A percentile compares a stretch with the other conserved stretches of the same genome.
Conservation (phyloP, 2,113 vertebrate species). For the Brachyhypopomus gauderio region DNA sequence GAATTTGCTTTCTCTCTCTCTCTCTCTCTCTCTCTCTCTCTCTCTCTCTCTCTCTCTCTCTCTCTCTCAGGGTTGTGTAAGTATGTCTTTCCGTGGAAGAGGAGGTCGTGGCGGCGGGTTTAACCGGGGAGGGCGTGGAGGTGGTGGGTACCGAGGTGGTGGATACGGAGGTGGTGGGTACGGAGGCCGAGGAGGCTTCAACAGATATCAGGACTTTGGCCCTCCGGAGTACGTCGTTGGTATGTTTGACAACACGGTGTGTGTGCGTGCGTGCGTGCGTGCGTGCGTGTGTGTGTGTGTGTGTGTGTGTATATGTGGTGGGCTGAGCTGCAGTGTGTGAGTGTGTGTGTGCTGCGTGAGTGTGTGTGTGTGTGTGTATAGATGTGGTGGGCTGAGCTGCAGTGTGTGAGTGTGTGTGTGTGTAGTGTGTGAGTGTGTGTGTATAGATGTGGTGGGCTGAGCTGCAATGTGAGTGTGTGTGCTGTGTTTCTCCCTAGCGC, state of each 20-base stretch:
- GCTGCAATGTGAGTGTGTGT: not conserved
- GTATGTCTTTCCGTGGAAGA: conserved; percentile 86
- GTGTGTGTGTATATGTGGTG: too few species aligned
- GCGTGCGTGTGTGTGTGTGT: not conserved
- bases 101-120: conserved; percentile 9
- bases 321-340: too few species aligned
- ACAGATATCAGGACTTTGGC: conserved; percentile 89
- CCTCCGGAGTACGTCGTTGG: conserved; percentile 92
- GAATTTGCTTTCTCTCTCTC: too few species aligned
- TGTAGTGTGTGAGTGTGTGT: too few species aligned
- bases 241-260: conserved; percentile 64
- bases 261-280: not conserved
- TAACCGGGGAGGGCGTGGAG: conserved; percentile 42
- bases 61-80: conserved; percentile 32
- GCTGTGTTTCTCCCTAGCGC: conserved; percentile 78
- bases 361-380: not conserved
- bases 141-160: conserved; percentile 50
- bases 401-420: not conserved
- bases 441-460: too few species aligned
- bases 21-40: not conserved
- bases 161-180: conserved; percentile 54
- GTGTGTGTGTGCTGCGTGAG: too few species aligned
- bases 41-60: not conserved
- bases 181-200: conserved; percentile 82
- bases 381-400: not conserved